These are phyloP conservation scores for Yponomeuta plumbellus DNA, from an alignment of 2,888 invertebrate genomes.

Conservation along the genomic window DNA sequence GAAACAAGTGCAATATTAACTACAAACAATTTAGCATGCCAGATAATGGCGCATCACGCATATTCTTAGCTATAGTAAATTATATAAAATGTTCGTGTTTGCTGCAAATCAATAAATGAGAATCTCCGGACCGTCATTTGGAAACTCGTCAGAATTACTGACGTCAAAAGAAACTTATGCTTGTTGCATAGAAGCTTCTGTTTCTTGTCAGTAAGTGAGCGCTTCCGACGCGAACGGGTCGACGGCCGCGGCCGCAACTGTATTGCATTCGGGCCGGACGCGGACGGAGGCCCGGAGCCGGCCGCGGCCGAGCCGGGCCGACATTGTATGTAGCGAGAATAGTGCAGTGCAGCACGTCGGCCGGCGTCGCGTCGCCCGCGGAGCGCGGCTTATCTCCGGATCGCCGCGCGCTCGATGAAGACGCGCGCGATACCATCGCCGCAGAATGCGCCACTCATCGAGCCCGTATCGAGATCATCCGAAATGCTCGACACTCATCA, in stretches of 20 bases:
- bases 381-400: not conserved
- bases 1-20: too few relatives aligned
- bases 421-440: slow-evolving; percentile 21
- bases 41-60: too few relatives aligned
- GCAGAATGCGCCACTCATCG: slow-evolving; percentile 20
- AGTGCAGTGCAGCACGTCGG: too few relatives aligned
- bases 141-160: not conserved
- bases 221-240: not conserved
- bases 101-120: too few relatives aligned
- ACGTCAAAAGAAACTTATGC: not conserved
- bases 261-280: not conserved
- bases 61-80: too few relatives aligned
- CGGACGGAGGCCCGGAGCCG: not conserved
- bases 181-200: not conserved
- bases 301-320: too few relatives aligned
- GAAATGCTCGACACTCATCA: not conserved
- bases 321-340: too few relatives aligned
- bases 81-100: too few relatives aligned
- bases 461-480: slow-evolving; percentile 11
- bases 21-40: too few relatives aligned
- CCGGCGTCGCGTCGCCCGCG: not conserved
- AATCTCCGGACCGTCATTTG: too few relatives aligned
- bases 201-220: not conserved
- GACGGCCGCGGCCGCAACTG: not conserved
- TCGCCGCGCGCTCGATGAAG: slow-evolving; percentile 8